Percentiles rank a stretch among this genome's conserved stretches.
Conservation (phyloP, 2,113 vertebrate species). For the Suncus etruscus region DNA sequence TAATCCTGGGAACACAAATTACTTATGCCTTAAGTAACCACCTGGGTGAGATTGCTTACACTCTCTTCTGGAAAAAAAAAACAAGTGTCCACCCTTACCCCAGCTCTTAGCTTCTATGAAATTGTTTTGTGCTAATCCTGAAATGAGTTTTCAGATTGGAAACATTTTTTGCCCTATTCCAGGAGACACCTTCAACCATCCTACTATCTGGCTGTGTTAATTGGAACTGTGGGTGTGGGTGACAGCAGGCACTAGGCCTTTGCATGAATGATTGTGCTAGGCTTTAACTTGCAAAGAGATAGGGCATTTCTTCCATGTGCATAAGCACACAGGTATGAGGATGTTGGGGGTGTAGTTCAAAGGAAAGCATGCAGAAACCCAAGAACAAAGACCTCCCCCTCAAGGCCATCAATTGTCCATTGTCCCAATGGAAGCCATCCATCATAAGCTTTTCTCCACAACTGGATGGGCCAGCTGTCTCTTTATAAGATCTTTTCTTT, state of each 20-base stretch:
- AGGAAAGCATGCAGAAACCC: conserved; percentile 75
- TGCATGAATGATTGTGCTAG: conserved; percentile 24
- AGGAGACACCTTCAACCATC: conserved; percentile 36
- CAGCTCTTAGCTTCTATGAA: conserved; percentile 6
- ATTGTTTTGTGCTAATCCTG: conserved; percentile 60
- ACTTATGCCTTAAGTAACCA: conserved; percentile 36
- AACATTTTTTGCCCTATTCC: conserved; percentile 2
- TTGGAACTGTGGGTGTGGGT: background rate
- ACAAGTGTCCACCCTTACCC: background rate
- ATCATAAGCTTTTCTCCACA: conserved; percentile 79
- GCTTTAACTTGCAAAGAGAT: conserved; percentile 27
- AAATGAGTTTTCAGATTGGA: conserved; percentile 47
- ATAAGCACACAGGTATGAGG: conserved; percentile 60
- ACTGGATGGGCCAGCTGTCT: conserved; percentile 85
- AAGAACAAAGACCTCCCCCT: conserved; percentile 82
- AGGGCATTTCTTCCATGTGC: conserved; percentile 39
- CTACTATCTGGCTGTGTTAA: conserved; percentile 61
- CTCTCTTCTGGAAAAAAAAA: background rate
- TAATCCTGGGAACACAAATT: conserved; percentile 20
- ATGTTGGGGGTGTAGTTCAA: conserved; percentile 73
- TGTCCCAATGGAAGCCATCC: conserved; percentile 82
- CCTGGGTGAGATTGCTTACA: background rate
- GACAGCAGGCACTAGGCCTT: background rate
- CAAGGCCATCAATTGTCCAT: conserved; percentile 50
- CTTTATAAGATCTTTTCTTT: conserved; percentile 59